Evolutionary conservation across 2,888 invertebrate species (phyloP).

Genomic region (Crepidodera aurea): DNA sequence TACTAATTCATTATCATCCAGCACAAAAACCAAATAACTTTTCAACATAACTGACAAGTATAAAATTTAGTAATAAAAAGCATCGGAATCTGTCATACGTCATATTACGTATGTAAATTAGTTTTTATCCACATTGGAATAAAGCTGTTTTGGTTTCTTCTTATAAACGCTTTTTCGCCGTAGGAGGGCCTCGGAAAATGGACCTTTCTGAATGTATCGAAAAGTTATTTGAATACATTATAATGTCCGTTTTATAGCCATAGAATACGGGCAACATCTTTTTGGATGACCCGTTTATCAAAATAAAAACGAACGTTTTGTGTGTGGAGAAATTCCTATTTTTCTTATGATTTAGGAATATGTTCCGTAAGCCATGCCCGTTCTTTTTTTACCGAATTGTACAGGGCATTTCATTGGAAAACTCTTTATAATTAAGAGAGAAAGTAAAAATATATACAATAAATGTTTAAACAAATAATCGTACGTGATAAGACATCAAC

Average conservation of each 20-base stretch:
- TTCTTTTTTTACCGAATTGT: no score
- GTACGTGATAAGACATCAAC: no score
- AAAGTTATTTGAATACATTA: conserved; percentile 23
- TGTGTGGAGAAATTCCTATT: no score
- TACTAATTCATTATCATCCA: background rate
- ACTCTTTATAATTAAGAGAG: no score
- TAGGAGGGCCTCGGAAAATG: conserved; percentile 20
- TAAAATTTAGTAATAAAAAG: conserved; percentile 25
- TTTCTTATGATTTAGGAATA: no score
- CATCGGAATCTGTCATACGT: conserved; percentile 19
- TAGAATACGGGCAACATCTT: conserved; percentile 2
- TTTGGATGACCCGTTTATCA: conserved; percentile 12
- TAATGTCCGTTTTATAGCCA: background rate
- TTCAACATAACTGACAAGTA: conserved; percentile 25
- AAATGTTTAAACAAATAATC: no score
- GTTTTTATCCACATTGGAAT: conserved; percentile 24
- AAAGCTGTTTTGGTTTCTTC: conserved; percentile 26
- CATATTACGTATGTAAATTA: conserved; percentile 32
- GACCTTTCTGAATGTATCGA: conserved; percentile 23
- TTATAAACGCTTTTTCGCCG: conserved; percentile 19
- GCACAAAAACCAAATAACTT: background rate
- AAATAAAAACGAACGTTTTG: background rate
- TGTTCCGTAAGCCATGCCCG: no score
- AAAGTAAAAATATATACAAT: no score
- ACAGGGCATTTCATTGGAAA: no score